Base-by-base conservation (phyloP, 2,797 vertebrate genomes). In the Anomalospiza imberbis region DNA sequence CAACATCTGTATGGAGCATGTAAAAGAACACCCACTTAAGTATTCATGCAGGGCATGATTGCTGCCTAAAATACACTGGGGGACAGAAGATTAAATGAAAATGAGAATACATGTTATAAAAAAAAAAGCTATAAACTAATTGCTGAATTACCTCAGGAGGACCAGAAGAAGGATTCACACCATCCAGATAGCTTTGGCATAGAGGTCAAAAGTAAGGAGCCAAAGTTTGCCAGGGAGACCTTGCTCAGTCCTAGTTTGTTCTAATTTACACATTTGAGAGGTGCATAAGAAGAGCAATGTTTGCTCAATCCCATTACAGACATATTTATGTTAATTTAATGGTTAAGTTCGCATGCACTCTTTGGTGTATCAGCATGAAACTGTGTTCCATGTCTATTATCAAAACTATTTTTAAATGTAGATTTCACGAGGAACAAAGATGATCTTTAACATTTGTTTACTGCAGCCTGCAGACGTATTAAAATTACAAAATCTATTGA, bases 401-500 rank as follows among this genome's bases (percentile, higher is more conserved):
- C 12, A 7, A 86, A 67, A 48, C 31, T 9, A 12, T 48, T 85
- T 65, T 57, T 1, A 60, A 94, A 84, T 38, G 31, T 48, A 34
- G 40, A 40, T 71, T 67, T 80, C 53, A 13, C 32, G 19, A 72
- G 18, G 53, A 78, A 68, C 48, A 66, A 74, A 75, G 31, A 54
- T 65, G 11, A 32, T 85, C 62, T 79, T 81, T 29, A 70, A 25
- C 1, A 6, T 65, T 85, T 71, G 28, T 81, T 93, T 78, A 66
- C 34, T 0, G 2, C 50, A 67, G 24, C 12, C 40, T 55, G 51
- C 12, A 36, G 53, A 18, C 0, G 0, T 78, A 28, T 36, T 72
- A 55, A 77, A 91, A 74, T 73, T 42, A 40, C 19, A 78, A 72
- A 48, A 88, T 53, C 32, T 85, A 6, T 22, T 78, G 8, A 54